Percentiles rank a stretch among this genome's conserved stretches.
Evolutionary conservation across 1,140 invertebrate species (phyloP).

Genomic region (Helicorthomorpha holstii): DNA sequence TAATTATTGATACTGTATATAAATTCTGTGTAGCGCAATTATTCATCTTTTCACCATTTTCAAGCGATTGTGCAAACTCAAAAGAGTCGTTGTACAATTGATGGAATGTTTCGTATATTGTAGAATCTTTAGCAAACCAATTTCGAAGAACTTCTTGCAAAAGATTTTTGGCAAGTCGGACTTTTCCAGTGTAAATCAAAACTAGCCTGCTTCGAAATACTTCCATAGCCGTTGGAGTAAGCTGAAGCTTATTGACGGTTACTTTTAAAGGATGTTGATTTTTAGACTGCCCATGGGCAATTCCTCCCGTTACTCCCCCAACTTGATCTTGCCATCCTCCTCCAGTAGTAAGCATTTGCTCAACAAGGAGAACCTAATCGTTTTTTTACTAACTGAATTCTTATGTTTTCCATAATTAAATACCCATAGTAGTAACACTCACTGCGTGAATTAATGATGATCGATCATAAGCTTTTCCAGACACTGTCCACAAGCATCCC

Average conservation of each 20-base stretch:
- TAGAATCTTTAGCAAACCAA: conserved; percentile 32
- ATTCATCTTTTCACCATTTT: conserved; percentile 20
- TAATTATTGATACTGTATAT: not conserved
- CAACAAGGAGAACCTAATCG: conserved; percentile 29
- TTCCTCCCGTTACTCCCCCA: conserved; percentile 29
- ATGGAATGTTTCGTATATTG: conserved; percentile 26
- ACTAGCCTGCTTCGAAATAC: conserved; percentile 27
- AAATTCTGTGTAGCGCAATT: not conserved
- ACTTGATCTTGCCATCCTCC: conserved; percentile 41
- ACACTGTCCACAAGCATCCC: conserved; percentile 26
- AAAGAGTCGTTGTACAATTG: conserved; percentile 20
- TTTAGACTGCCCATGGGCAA: conserved; percentile 26
- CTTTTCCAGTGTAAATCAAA: conserved; percentile 35
- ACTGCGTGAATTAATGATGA: conserved; percentile 13
- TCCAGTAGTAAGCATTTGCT: conserved; percentile 35
- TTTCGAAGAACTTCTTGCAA: conserved; percentile 33
- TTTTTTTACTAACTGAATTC: not conserved
- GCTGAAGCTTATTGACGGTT: conserved; percentile 18
- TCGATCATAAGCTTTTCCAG: conserved; percentile 21
- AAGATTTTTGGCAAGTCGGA: conserved; percentile 34
- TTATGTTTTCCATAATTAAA: not conserved
- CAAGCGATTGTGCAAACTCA: conserved; percentile 22
- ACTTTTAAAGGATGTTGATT: conserved; percentile 25
- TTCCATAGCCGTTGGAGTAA: conserved; percentile 18
- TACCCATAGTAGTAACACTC: not conserved